Conservation (phyloP, 2,113 vertebrate genomes). For the Butorides virescens region DNA sequence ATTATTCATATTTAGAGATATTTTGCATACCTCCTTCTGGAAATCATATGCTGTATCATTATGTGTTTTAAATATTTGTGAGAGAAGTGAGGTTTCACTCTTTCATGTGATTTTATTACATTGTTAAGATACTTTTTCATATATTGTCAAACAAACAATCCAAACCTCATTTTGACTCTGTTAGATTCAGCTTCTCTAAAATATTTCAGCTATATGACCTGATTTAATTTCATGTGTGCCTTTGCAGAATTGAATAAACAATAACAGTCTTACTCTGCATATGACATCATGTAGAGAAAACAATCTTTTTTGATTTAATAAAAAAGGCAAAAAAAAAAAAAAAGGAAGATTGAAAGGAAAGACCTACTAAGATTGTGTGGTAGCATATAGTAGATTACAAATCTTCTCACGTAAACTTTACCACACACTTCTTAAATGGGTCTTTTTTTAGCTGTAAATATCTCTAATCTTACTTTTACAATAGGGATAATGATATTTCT, state of each 20-base stretch:
- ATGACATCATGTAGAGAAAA: neutral
- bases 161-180: neutral
- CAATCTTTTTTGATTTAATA: neutral
- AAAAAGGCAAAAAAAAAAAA: neutral
- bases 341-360: neutral
- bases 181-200: neutral
- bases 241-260: neutral
- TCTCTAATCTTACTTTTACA: neutral
- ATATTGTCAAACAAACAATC: neutral
- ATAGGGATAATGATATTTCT: neutral
- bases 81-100: neutral
- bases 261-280: neutral
- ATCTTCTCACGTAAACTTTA: neutral
- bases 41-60: neutral
- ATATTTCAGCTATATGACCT: neutral
- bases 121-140: neutral
- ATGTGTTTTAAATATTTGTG: neutral
- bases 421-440: neutral
- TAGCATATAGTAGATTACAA: neutral
- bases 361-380: neutral
- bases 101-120: neutral
- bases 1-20: neutral
- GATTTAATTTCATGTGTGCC: neutral
- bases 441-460: neutral
- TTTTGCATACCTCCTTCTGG: neutral